phyloP scores from a whole-genome alignment of 2,113 vertebrate species.

The Myrmophylax atrothorax region DNA sequence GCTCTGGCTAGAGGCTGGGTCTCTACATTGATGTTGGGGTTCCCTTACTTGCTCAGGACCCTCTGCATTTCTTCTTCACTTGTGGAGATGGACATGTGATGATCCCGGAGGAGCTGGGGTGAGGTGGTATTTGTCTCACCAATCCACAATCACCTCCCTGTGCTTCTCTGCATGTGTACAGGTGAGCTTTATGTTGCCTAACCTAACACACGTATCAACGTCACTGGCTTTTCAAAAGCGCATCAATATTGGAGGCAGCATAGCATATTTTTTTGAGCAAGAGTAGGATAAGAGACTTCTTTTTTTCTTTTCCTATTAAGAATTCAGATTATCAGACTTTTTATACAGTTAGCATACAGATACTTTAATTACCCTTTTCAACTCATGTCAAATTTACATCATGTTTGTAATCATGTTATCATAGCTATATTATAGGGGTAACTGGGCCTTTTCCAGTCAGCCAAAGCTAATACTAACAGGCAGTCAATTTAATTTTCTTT shows the following conservation, averaged over 20 bases:
- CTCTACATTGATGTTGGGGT: background rate
- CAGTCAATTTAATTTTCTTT: background rate
- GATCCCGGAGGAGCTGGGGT: background rate
- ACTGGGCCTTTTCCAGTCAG: background rate
- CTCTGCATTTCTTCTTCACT: background rate
- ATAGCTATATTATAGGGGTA: background rate
- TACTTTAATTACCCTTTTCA: background rate
- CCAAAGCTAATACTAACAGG: background rate
- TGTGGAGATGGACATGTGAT: background rate
- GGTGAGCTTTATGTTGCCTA: background rate
- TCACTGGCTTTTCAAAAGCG: background rate
- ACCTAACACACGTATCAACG: background rate
- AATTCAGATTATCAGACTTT: background rate
- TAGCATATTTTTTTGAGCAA: background rate
- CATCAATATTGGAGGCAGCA: background rate
- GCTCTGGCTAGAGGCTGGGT: rapidly evolving
- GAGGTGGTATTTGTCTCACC: background rate
- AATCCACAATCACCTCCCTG: background rate
- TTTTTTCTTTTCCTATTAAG: background rate
- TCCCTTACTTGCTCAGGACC: background rate
- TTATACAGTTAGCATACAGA: background rate
- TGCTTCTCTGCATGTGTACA: background rate
- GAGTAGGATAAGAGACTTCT: background rate
- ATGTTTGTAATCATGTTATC: background rate
- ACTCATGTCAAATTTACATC: background rate